Evolutionary conservation across 2,888 invertebrate species (phyloP).

Genomic region (Apomyelois bistriatella): DNA sequence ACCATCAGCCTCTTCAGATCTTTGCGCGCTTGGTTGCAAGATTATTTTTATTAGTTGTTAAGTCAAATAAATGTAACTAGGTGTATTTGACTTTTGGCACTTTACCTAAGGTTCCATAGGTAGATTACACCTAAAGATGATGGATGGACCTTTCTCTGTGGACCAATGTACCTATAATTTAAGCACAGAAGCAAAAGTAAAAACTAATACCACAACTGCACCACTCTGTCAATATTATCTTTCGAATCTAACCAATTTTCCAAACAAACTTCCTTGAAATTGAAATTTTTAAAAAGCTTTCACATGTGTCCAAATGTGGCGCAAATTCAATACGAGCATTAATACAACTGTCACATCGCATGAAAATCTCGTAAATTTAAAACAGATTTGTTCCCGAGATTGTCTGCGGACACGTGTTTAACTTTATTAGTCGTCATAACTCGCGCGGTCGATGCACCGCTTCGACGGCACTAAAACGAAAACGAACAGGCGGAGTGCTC

Average conservation of each 20-base stretch:
- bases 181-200: no score
- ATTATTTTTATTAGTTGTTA: no score
- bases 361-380: constrained; percentile 25
- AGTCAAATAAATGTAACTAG: no score
- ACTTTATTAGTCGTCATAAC: constrained; percentile 27
- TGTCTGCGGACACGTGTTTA: constrained; percentile 17
- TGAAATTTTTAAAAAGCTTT: background rate
- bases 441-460: constrained; percentile 10
- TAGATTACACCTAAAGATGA: no score
- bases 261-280: background rate
- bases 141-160: no score
- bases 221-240: background rate
- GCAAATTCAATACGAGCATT: background rate
- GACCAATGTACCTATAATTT: no score
- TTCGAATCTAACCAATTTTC: background rate
- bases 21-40: no score
- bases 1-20: no score
- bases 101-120: no score
- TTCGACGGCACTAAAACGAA: background rate
- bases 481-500: background rate
- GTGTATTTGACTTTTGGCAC: no score
- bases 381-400: constrained; percentile 19
- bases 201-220: no score
- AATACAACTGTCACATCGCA: background rate
- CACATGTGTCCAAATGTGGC: background rate